Evolutionary conservation across 2,113 vertebrate species (phyloP), one percentile per base, ranked within the genome.

Genomic region (Myrmecobius fasciatus): DNA sequence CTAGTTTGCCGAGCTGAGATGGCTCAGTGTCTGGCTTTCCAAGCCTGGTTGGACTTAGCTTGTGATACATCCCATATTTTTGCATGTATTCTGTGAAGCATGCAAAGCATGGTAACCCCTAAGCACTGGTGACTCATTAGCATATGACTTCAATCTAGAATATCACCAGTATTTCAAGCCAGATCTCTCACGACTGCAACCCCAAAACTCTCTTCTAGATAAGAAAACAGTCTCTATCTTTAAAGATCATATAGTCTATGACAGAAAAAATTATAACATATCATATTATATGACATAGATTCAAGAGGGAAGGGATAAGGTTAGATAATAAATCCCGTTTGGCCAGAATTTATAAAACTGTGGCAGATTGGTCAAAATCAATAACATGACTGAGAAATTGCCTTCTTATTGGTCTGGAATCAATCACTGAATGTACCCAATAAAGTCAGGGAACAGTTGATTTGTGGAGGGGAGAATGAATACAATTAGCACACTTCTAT

Each of bases 101-200:
- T 43, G 67, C 20, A 83, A 83, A 83, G 2, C 67, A 43, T 43
- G n/a, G 67, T 83, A 83, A 83, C n/a, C 67, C 67, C 67, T 83
- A 83, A 83, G 67, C 67, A 43, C 20, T 83, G n/a, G 67, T 83
- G 67, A 83, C n/a, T 83, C 67, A 83, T 83, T 83, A 83, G n/a
- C 67, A 24, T 83, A 83, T 83, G 67, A 83, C 67, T 83, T 83
- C 67, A 83, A 83, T 83, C 67, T 83, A 83, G 67, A 83, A 83
- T 83, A 83, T 83, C 67, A 43, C 36, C 67, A 83, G 67, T 83
- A 43, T 83, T 83, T 43, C 67, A 24, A 43, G 36, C 20, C 67
- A 83, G 67, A 43, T 83, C 67, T 83, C 36, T 83, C n/a, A 83
- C 22, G 36, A 24, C 67, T 43, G 7, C 67, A 83, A 8, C 36